Base-by-base conservation (phyloP, 2,888 invertebrate genomes). In the Elysia crispata region DNA sequence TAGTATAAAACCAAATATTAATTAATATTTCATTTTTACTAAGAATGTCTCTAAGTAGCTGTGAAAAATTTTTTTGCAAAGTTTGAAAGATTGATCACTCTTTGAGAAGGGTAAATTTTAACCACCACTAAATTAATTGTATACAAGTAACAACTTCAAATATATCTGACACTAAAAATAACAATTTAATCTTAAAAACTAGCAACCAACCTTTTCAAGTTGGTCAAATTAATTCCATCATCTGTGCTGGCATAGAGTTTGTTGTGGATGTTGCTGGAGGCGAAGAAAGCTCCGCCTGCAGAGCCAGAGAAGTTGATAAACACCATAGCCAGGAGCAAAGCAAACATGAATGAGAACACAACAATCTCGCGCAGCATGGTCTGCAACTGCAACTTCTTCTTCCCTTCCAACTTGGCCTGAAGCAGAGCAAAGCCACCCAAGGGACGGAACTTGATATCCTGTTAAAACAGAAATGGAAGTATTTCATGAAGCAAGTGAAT, bases 391-490 rank as follows among this genome's bases (percentile, higher is more conserved):
- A 84, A 83, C 18, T 88, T 83, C 83, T 87, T 88, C 64, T 82
- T 81, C 1, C 88, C 90, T 74, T 90, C 89, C 54, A 90, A 89
- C 49, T 84, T 84, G 8, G 90, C 90, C 74, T 88, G 88, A 41
- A 90, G 76, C 75, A 90, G 81, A 20, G 90, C 89, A 86, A 87
- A 90, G 13, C 90, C 90, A n/a, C 86, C 87, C 6, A 90, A 79
- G 15, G 90, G 90, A 31, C 85, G 85, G 81, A 90, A 88, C 77
- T 86, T 88, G 64, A 87, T 86, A 80, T 90, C 90, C 90, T 90
- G 82, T 5, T n/a, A 41, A 11, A 60, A 60, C 60, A 60, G 15
- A 60, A 60, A 60, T 20, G n/a, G 15, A 60, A 23, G 15, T 6
- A 41, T 3, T 6, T 41, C 41, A 41, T 41, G 41, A 41, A 11